Base-by-base conservation (phyloP, 2,113 vertebrate genomes). In the Strix aluco region DNA sequence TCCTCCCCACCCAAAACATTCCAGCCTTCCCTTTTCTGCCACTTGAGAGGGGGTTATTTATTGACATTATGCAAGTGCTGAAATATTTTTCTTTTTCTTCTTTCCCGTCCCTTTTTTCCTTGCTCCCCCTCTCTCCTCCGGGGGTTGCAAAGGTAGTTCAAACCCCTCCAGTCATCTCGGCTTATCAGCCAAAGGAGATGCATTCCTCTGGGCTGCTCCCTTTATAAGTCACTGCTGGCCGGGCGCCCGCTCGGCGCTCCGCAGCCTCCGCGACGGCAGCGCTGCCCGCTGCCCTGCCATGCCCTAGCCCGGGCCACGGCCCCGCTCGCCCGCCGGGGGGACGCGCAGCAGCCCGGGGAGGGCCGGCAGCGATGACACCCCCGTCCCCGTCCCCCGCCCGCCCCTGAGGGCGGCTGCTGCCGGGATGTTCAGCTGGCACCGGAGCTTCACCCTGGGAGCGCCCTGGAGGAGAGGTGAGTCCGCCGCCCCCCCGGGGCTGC, bases 381-480 rank as follows among this genome's bases (percentile, higher is more conserved):
- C 42, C 32, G 15, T 44, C 16, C 36, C 46, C 10, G 10, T n/a
- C 13, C 52, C 62, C 42, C 44, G 15, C 61, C 81, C 40, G 85
- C 40, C 87, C 40, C 73, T 95, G 91, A 94, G 74, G 59, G 91
- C 71, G 80, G 78, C 73, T 15, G 84, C 75, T 22, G 74, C 80
- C 78, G 97, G 97, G 85, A 98, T 98, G 62, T 98, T 99, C 95
- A 93, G 96, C 97, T 98, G 98, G 98, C 98, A 98, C 49, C 98
- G 97, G 85, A 98, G 98, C 4, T 98, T 99, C 90, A 91, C 98
- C 71, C 97, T 98, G 86, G 91, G 96, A 59, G 94, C 97, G 66
- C 97, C 98, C 16, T 98, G 98, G 98, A 98, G 90, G 66, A 98
- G 97, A 99, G 98, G 99, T 99, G 98, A 90, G 94, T 72, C 55